Evolutionary conservation across 1,140 invertebrate genomes (phyloP), one percentile per base, ranked within the genome.

Genomic region (Paracyclopina nana): DNA sequence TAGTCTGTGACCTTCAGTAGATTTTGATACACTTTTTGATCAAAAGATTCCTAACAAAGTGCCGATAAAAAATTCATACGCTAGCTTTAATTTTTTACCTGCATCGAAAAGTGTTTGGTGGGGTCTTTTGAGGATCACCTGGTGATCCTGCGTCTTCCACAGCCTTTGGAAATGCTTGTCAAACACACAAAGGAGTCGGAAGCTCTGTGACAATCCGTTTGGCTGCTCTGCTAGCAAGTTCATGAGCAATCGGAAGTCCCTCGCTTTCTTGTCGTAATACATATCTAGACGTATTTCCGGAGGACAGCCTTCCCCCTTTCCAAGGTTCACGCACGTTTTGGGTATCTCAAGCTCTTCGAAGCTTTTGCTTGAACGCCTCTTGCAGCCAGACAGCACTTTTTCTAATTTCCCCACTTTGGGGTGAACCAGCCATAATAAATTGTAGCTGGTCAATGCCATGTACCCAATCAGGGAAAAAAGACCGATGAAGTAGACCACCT

Each of bases 141-240:
- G 27, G 16, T n/a, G 27, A 31, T 48, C 45, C 3, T 29, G 45
- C 12, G 28, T 22, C 22, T 20, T 40, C 45, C 45, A 48, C 16
- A 28, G 25, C 6, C 29, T 11, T 27, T 48, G 45, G 27, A 48
- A 48, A 30, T 48, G 45, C 45, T 48, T 48, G 28, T 48, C 45
- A 26, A 48, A 44, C 2, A 48, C 27, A 28, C 25, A 24, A 11
- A 48, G 24, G n/a, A 48, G 27, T 29, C 45, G 16, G 27, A 48
- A 28, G 5, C 25, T 28, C 22, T 48, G 45, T 28, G 45, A 24
- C n/a, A 44, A 28, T 48, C 45, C 45, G 14, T 14, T 16, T 12
- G n/a, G 40, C 4, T 9, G 11, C 22, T 48, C 45, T 2, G 45
- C 25, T 25, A 48, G 22, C 14, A 48, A 22, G 22, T 48, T 48